Evolutionary conservation across 2,888 invertebrate species (phyloP).

Genomic region (Caenorhabditis sp.): DNA sequence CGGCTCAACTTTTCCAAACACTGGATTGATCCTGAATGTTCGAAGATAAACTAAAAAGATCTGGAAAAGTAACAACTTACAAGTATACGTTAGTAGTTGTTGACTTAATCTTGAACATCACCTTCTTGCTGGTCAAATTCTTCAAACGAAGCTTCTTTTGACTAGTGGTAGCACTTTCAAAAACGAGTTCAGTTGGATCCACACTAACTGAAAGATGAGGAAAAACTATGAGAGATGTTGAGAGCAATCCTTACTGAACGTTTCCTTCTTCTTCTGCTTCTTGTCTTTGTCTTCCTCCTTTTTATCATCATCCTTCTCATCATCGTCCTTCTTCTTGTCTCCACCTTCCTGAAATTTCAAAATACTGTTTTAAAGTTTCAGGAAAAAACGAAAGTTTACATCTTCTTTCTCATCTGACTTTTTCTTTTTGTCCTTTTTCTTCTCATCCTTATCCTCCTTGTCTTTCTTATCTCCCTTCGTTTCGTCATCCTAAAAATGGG

Average conservation of each 20-base stretch:
- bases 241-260: constrained; percentile 10
- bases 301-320: constrained; percentile 17
- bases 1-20: constrained; percentile 46
- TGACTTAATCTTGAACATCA: constrained; percentile 51
- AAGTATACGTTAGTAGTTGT: constrained; percentile 36
- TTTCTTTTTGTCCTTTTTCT: not conserved
- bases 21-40: constrained; percentile 51
- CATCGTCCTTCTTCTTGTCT: constrained; percentile 22
- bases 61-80: constrained; percentile 5
- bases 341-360: constrained; percentile 16
- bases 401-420: constrained; percentile 7
- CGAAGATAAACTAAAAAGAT: not conserved
- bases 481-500: constrained; percentile 21
- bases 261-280: constrained; percentile 17
- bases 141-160: constrained; percentile 48
- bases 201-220: constrained; percentile 8
- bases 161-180: constrained; percentile 21
- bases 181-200: constrained; percentile 25
- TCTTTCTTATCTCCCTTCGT: constrained; percentile 7
- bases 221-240: not conserved
- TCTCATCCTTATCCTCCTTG: constrained; percentile 21
- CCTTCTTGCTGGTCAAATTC: constrained; percentile 35
- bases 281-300: constrained; percentile 15
- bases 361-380: too few species aligned
- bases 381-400: not conserved